A percentile compares a stretch with the other conserved stretches of the same genome.
Conservation (phyloP, 2,888 invertebrate species). For the Cephus nigrinus region DNA sequence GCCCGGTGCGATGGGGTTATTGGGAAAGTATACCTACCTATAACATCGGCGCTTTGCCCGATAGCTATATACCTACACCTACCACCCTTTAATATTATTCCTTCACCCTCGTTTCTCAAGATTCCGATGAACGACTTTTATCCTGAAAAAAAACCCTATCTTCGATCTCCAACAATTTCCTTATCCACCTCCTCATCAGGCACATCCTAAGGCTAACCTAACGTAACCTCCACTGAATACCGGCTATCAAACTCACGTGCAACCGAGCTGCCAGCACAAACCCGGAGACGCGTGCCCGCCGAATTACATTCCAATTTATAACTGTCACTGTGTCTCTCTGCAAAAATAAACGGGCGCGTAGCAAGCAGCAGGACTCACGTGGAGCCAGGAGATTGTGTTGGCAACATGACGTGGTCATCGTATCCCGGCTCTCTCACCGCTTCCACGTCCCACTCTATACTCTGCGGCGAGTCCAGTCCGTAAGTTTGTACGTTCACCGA, state of each 20-base stretch:
- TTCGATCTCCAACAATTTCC: too few species aligned
- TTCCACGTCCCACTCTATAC: background rate
- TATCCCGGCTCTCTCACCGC: conserved; percentile 11
- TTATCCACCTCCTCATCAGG: too few species aligned
- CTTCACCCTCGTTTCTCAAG: too few species aligned
- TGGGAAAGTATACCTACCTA: conserved; percentile 32
- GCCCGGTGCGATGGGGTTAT: conserved; percentile 55
- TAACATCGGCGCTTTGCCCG: conserved; percentile 5
- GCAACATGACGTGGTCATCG: conserved; percentile 31
- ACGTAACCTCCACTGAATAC: too few species aligned
- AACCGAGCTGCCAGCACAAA: too few species aligned
- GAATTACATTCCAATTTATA: conserved; percentile 55
- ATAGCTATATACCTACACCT: too few species aligned
- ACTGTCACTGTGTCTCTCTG: conserved; percentile 40
- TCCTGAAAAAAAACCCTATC: too few species aligned
- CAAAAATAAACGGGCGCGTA: conserved; percentile 45
- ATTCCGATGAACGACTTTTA: too few species aligned
- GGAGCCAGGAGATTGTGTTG: conserved; percentile 18
- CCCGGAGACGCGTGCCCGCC: conserved; percentile 14
- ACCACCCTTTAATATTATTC: too few species aligned
- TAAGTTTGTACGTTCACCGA: background rate
- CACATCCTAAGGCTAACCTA: too few species aligned
- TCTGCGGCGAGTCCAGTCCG: background rate
- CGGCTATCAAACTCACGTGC: too few species aligned
- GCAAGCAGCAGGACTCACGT: conserved; percentile 18